A percentile compares a stretch with the other conserved stretches of the same genome.
Evolutionary conservation across 2,113 vertebrate genomes (phyloP).

Genomic region (Galbula dea): DNA sequence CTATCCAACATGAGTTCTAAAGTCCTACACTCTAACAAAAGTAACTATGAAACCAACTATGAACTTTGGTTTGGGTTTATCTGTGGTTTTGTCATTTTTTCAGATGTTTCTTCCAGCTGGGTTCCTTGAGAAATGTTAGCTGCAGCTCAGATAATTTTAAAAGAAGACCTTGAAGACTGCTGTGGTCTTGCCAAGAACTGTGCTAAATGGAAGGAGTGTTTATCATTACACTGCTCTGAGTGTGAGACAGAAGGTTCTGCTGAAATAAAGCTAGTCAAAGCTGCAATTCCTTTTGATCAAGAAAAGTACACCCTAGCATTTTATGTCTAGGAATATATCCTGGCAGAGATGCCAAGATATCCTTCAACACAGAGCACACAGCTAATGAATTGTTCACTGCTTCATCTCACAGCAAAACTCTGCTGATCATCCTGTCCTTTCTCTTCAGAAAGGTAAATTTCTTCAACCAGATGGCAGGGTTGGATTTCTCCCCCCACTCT

Average conservation of each 20-base stretch:
- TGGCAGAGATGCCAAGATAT: background rate
- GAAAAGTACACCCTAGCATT: background rate
- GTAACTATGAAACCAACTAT: background rate
- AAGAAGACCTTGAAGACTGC: background rate
- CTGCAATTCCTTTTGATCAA: background rate
- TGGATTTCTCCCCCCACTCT: background rate
- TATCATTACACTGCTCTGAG: background rate
- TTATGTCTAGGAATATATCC: background rate
- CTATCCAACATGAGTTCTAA: background rate
- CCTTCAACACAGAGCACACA: background rate
- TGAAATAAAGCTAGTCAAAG: background rate
- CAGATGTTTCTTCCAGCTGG: background rate
- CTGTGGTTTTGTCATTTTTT: background rate
- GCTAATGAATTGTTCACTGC: background rate
- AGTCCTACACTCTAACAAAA: background rate
- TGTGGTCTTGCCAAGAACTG: constrained; percentile 21
- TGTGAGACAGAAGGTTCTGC: background rate
- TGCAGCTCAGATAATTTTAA: constrained; percentile 6
- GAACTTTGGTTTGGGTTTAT: background rate
- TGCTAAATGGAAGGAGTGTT: background rate
- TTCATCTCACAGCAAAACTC: background rate
- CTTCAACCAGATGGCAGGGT: background rate
- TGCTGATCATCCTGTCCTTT: background rate
- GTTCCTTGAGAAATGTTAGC: background rate
- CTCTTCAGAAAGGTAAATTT: background rate